Conservation (phyloP, 2,888 invertebrate genomes). For the Caenorhabditis sp. region DNA sequence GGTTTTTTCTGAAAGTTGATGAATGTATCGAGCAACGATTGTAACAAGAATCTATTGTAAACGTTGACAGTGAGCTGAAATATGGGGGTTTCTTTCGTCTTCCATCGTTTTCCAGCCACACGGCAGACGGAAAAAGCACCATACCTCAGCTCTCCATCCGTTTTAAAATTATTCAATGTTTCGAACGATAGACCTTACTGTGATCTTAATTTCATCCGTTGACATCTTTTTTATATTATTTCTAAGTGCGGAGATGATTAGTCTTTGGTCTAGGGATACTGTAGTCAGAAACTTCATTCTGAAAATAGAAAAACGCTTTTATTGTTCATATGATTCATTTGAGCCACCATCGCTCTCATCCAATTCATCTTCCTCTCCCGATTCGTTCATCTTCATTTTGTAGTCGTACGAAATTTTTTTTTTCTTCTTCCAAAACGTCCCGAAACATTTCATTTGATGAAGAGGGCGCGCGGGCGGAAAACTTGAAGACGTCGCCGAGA, state of each 20-base stretch:
- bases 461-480: slow-evolving; percentile 1
- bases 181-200: no score
- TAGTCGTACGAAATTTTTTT: slow-evolving; percentile 35
- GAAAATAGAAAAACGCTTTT: slow-evolving; percentile 6
- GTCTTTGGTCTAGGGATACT: background rate
- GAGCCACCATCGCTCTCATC: background rate
- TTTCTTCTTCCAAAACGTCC: slow-evolving; percentile 1
- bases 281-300: slow-evolving; percentile 5
- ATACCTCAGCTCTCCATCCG: no score
- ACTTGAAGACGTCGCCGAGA: slow-evolving; percentile 12
- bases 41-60: no score
- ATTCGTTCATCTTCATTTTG: slow-evolving; percentile 30
- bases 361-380: slow-evolving; percentile 10
- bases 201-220: no score
- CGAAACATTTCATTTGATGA: slow-evolving; percentile 35
- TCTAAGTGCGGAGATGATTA: background rate
- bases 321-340: slow-evolving; percentile 1
- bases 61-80: no score
- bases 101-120: no score
- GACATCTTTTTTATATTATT: no score
- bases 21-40: no score
- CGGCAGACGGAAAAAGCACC: no score
- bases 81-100: no score
- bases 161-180: no score
- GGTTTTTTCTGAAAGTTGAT: no score